Evolutionary conservation across 2,888 invertebrate genomes (phyloP).

Genomic region (Thereva unica): DNA sequence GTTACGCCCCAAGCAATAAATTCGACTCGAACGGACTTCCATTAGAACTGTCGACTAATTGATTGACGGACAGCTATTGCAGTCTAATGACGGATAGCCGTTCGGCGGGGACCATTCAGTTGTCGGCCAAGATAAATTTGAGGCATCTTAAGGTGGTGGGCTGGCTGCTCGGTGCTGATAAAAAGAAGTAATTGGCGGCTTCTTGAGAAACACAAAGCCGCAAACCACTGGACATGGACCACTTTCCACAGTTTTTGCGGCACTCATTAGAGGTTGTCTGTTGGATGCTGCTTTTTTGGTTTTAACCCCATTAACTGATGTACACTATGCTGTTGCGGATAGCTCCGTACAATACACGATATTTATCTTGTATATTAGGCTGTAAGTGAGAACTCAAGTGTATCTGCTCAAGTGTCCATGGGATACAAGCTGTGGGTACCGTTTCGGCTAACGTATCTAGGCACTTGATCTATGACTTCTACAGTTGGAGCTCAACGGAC

Average conservation of each 20-base stretch:
- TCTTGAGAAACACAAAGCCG: slow-evolving; percentile 24
- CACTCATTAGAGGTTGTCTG: neutral
- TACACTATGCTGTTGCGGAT: no score
- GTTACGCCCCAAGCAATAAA: slow-evolving; percentile 11
- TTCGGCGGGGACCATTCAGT: neutral
- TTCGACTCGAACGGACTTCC: slow-evolving; percentile 16
- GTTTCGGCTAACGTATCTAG: no score
- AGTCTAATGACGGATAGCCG: slow-evolving; percentile 14
- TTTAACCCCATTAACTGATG: no score
- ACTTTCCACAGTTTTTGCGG: slow-evolving; percentile 11
- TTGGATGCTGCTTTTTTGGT: neutral
- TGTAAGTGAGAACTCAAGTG: no score
- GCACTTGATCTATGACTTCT: no score
- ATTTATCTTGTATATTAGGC: no score
- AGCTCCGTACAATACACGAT: no score
- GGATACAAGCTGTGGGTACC: no score
- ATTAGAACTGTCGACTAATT: slow-evolving; percentile 34
- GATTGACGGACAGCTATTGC: slow-evolving; percentile 24
- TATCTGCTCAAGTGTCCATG: no score
- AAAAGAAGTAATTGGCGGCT: slow-evolving; percentile 29
- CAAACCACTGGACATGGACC: slow-evolving; percentile 26
- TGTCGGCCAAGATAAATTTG: slow-evolving; percentile 1
- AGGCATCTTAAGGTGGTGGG: neutral
- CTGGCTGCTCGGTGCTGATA: neutral
- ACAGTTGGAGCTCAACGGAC: no score